phyloP scores from a whole-genome alignment of 2,113 vertebrate species.

The Heloderma charlesbogerti region DNA sequence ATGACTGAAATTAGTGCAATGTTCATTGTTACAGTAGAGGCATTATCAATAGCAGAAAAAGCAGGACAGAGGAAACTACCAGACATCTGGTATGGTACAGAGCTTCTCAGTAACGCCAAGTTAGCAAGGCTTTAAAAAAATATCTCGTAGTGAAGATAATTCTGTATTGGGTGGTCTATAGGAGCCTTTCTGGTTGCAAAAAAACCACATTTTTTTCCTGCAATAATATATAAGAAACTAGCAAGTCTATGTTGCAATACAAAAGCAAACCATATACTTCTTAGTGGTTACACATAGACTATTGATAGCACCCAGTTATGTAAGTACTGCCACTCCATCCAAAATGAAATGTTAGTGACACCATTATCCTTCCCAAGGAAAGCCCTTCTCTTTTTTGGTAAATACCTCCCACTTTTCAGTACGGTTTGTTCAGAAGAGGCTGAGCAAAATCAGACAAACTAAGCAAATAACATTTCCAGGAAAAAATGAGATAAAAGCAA shows the following conservation, averaged over 20 bases:
- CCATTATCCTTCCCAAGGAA: background rate
- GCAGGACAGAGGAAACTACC: background rate
- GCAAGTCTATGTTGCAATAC: constrained; percentile 27
- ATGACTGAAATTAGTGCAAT: background rate
- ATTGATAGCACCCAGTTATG: constrained; percentile 61
- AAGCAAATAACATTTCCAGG: background rate
- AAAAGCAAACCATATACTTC: constrained; percentile 55
- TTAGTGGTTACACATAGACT: background rate
- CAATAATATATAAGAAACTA: background rate
- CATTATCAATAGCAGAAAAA: background rate
- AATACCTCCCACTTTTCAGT: constrained; percentile 22
- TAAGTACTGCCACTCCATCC: constrained; percentile 51
- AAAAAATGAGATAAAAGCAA: constrained; percentile 48
- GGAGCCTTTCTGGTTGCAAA: constrained; percentile 36
- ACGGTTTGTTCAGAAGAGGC: constrained; percentile 13
- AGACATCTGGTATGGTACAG: background rate
- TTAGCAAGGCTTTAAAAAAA: background rate
- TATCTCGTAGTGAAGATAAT: rapidly evolving
- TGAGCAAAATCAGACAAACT: rapidly evolving
- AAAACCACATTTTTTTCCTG: background rate
- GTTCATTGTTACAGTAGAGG: background rate
- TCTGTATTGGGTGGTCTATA: background rate
- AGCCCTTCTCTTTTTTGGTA: constrained; percentile 16
- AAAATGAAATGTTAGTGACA: constrained; percentile 27
- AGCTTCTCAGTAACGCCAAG: background rate